Evolutionary conservation across 2,888 invertebrate species (phyloP).

Genomic region (Pasiphila rectangulata): DNA sequence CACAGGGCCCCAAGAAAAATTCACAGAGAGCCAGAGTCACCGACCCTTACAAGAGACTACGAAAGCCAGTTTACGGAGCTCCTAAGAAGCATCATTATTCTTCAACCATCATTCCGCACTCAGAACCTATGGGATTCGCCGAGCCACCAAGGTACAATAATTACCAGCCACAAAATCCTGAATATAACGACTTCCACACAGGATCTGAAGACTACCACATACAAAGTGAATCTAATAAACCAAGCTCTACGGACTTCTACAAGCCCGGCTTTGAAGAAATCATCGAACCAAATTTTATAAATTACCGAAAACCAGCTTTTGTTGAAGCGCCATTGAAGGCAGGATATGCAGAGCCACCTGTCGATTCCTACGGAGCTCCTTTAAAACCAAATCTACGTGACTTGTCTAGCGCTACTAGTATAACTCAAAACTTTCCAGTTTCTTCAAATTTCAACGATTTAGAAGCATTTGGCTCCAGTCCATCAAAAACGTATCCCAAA

Average conservation of each 20-base stretch:
- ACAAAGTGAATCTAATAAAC: background rate
- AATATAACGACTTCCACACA: slow-evolving; percentile 5
- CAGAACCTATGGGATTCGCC: slow-evolving; percentile 53
- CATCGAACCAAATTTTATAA: slow-evolving; percentile 13
- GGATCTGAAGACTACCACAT: background rate
- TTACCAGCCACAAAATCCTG: background rate
- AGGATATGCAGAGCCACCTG: slow-evolving; percentile 51
- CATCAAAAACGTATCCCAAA: too few relatives aligned
- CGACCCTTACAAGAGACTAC: slow-evolving; percentile 29
- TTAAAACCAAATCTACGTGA: slow-evolving; percentile 39
- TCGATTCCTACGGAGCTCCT: slow-evolving; percentile 58
- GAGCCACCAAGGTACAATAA: slow-evolving; percentile 50
- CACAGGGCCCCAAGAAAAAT: slow-evolving; percentile 41
- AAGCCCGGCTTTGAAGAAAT: slow-evolving; percentile 18
- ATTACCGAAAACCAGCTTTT: slow-evolving; percentile 29
- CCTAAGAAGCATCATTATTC: slow-evolving; percentile 31
- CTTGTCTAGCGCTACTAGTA: slow-evolving; percentile 31
- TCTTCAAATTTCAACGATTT: too few relatives aligned
- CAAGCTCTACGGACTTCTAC: slow-evolving; percentile 9
- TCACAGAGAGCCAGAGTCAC: slow-evolving; percentile 40
- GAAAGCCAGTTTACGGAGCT: slow-evolving; percentile 40
- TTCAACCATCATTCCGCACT: slow-evolving; percentile 25
- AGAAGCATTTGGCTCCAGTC: too few relatives aligned
- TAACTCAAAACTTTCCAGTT: slow-evolving; percentile 34
- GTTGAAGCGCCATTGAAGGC: slow-evolving; percentile 27